Evolutionary conservation across 2,888 invertebrate genomes (phyloP).

Genomic region (Muschampia plurimacula): DNA sequence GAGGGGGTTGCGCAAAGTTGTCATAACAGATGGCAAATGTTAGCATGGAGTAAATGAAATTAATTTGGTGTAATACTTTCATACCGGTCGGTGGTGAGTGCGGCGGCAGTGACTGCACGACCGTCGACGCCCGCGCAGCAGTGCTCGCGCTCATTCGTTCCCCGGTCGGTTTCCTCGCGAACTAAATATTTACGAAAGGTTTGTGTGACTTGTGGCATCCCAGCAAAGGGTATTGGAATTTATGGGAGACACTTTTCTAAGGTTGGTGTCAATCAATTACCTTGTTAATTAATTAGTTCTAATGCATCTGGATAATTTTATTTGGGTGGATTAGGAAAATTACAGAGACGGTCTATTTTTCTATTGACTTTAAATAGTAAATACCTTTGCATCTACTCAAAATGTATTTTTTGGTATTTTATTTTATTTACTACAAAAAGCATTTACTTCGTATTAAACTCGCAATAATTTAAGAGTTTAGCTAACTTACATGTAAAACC

Average conservation of each 20-base stretch:
- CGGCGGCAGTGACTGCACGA: conserved; percentile 63
- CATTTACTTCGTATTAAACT: no score
- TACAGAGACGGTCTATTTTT: no score
- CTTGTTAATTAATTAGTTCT: background rate
- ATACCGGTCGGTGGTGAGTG: conserved; percentile 57
- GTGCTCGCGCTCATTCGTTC: conserved; percentile 31
- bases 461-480: no score
- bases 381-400: no score
- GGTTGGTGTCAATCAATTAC: conserved; percentile 6
- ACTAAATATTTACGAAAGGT: background rate
- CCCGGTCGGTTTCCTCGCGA: conserved; percentile 17
- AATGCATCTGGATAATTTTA: background rate
- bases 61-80: conserved; percentile 78
- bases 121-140: conserved; percentile 70
- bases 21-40: conserved; percentile 69
- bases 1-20: conserved; percentile 52
- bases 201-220: conserved; percentile 26
- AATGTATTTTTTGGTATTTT: no score
- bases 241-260: conserved; percentile 5
- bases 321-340: no score
- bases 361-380: no score
- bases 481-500: no score
- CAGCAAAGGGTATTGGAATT: conserved; percentile 20
- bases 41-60: conserved; percentile 75
- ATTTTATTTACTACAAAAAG: no score